These are phyloP conservation scores for Cricetomys ansorgei DNA, from an alignment of 2,113 vertebrate species.

Conservation along the genomic window DNA sequence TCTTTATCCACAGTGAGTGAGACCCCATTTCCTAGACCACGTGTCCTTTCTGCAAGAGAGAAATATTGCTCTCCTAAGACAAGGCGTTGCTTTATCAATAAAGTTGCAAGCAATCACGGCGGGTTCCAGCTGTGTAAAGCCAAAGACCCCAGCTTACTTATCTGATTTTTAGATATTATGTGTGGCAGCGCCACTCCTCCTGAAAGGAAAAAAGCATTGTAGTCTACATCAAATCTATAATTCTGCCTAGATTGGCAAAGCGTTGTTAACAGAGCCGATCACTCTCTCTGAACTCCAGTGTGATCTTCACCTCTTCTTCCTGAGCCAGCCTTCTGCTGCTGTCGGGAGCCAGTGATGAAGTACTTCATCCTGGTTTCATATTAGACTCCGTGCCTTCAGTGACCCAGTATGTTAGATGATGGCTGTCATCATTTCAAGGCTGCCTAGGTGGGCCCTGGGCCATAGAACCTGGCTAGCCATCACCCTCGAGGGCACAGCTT, in stretches of 20 bases:
- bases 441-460: background rate
- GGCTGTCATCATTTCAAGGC: background rate
- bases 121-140: background rate
- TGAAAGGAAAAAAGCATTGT: background rate
- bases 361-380: constrained; percentile 1
- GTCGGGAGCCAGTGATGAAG: background rate
- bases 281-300: constrained; percentile 19
- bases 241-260: constrained; percentile 14
- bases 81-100: background rate
- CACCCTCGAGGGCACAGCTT: background rate
- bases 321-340: background rate
- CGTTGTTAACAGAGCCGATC: background rate
- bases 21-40: background rate
- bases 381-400: background rate
- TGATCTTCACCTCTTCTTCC: constrained; percentile 31
- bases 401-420: background rate
- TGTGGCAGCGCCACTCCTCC: background rate
- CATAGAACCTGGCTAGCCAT: background rate
- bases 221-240: background rate
- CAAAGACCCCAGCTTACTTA: background rate
- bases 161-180: background rate
- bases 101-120: background rate
- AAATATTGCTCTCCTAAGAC: background rate
- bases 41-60: background rate
- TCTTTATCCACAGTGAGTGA: no score